These are phyloP conservation scores for Pantherophis guttatus DNA, from an alignment of 2,113 vertebrate species.

Conservation along the genomic window DNA sequence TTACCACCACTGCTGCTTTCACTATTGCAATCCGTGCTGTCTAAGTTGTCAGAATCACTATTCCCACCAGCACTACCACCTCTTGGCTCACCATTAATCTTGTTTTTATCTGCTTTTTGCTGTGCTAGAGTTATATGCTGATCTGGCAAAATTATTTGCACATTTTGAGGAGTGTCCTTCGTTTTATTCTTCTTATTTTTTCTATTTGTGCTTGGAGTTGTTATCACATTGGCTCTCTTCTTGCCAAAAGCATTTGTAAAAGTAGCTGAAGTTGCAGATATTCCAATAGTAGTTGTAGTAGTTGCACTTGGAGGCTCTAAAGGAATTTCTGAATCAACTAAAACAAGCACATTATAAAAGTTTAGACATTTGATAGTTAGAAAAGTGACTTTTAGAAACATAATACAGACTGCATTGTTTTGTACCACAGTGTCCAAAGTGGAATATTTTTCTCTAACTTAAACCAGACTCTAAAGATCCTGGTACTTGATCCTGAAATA, in stretches of 20 bases:
- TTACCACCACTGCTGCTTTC: conserved; percentile 95
- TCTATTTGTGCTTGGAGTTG: conserved; percentile 90
- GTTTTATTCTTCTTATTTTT: conserved; percentile 99
- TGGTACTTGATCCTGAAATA: background rate
- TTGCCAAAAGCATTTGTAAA: conserved; percentile 95
- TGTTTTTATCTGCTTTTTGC: conserved; percentile 97
- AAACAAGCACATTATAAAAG: conserved; percentile 14
- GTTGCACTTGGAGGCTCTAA: conserved; percentile 98
- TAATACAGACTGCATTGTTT: background rate
- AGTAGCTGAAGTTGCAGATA: conserved; percentile 94
- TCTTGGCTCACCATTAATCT: conserved; percentile 92
- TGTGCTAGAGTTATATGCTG: conserved; percentile 92
- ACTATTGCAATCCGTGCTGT: conserved; percentile 94
- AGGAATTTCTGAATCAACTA: conserved; percentile 89
- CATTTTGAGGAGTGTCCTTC: conserved; percentile 86
- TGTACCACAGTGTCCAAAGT: background rate
- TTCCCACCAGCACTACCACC: conserved; percentile 83
- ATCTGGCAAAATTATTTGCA: conserved; percentile 93
- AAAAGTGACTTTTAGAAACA: fast-evolving
- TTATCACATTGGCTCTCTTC: conserved; percentile 91
- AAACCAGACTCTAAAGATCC: background rate
- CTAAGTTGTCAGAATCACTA: conserved; percentile 93
- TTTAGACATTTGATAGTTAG: background rate
- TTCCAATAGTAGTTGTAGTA: conserved; percentile 97
- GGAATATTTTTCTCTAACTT: background rate